Base-by-base conservation (phyloP, 1,140 invertebrate genomes). In the Drosophila pachea region DNA sequence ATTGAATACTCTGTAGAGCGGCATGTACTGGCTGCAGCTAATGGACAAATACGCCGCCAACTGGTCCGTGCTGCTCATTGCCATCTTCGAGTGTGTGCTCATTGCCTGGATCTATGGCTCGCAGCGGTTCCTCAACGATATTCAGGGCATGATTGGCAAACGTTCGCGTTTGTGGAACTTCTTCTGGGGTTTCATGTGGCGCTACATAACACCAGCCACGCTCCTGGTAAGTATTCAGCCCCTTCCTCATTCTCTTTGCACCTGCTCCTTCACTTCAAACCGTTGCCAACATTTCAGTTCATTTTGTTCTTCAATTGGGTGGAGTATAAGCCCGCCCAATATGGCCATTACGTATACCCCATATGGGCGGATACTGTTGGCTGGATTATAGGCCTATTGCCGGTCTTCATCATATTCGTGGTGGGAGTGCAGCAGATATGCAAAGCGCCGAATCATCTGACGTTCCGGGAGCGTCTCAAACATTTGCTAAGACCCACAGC, bases 41-140 rank as follows among this genome's bases (percentile, higher is more conserved):
- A 95, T 96, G 93, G 95, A 96, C 77, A 95, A 95, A 72, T 96
- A 97, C 79, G 95, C 95, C 1, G 95, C 95, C 12, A 96, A 95
- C 82, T 96, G 94, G 93, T 95, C 95, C 12, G 95, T 96, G 1
- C 90, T 96, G 43, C 90, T 96, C 8, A 95, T 96, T 69, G 95
- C 95, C 7, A 94, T 96, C 47, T 91, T 92, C 33, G 95, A 97
- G 89, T 93, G 95, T 58, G 92, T 95, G 47, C 91, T 95, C 0
- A 93, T 97, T 33, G 93, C 93, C 7, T 96, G 95, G 94, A 92
- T 96, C 3, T 96, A 96, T 87, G 95, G 95, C 0, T 93, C 94
- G 0, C 93, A 95, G 81, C 92, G 94, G 40, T 96, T 96, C 83
- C 91, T 95, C 42, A 92, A 94, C 35, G 94, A 96, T 71, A 94